Percentiles rank a stretch among this genome's conserved stretches.
Evolutionary conservation across 2,113 vertebrate genomes (phyloP).

Genomic region (Amazona vittata): DNA sequence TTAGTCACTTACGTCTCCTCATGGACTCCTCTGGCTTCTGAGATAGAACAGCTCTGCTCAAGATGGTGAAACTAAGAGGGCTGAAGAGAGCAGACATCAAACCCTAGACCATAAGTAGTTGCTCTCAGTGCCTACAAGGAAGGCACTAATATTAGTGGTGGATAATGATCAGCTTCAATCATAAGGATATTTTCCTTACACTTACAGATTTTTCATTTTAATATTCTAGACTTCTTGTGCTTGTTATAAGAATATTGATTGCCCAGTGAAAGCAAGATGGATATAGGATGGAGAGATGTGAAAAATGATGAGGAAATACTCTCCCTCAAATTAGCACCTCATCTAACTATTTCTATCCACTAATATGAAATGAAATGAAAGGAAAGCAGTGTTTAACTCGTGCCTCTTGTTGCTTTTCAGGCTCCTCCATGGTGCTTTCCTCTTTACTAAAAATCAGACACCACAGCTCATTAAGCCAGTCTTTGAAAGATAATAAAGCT

Average conservation of each 20-base stretch:
- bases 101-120: not conserved
- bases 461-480: conserved; percentile 45
- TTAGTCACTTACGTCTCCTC: not conserved
- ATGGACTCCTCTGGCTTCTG: not conserved
- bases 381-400: not conserved
- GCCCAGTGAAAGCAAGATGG: not conserved
- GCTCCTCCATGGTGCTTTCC: not conserved
- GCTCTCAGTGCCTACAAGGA: not conserved
- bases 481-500: conserved; percentile 33
- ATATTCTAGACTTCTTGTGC: not conserved
- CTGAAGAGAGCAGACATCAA: not conserved
- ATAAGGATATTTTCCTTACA: not conserved
- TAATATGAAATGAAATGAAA: not conserved
- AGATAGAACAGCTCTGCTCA: not conserved
- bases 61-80: not conserved
- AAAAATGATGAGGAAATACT: not conserved
- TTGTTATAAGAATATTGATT: not conserved
- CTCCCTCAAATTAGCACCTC: not conserved
- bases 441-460: not conserved
- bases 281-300: not conserved
- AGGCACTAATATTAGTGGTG: not conserved
- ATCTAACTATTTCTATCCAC: not conserved
- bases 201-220: not conserved
- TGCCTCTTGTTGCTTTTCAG: not conserved
- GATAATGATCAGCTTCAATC: not conserved